These are phyloP conservation scores for Automeris io DNA, from an alignment of 2,888 invertebrate species.

Conservation along the genomic window DNA sequence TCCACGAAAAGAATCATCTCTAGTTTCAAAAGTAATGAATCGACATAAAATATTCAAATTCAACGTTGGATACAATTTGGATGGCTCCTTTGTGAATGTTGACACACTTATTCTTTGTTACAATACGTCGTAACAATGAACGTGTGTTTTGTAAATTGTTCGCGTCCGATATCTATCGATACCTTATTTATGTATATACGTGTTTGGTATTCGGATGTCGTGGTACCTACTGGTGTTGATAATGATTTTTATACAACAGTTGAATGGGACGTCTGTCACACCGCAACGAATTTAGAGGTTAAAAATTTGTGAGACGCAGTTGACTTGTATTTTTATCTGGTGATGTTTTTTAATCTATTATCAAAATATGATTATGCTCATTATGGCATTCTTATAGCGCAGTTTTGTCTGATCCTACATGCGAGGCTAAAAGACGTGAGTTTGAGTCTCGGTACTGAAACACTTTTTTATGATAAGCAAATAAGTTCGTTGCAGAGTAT, in stretches of 20 bases:
- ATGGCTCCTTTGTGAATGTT: conserved; percentile 24
- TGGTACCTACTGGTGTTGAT: conserved; percentile 19
- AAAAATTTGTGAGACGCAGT: too few relatives aligned
- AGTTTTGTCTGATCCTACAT: too few relatives aligned
- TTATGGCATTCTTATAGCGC: too few relatives aligned
- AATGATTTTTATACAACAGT: background rate
- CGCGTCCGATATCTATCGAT: conserved; percentile 23
- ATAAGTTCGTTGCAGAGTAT: too few relatives aligned
- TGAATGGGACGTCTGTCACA: background rate
- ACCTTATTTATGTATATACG: conserved; percentile 22
- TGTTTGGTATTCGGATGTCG: conserved; percentile 29
- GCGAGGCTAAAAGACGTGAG: too few relatives aligned
- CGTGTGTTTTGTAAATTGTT: conserved; percentile 34
- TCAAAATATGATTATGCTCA: too few relatives aligned
- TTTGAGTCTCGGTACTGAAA: too few relatives aligned
- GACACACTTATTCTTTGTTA: conserved; percentile 25
- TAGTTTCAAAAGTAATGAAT: background rate
- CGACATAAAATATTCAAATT: background rate
- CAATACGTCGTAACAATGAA: conserved; percentile 29
- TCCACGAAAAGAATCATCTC: background rate
- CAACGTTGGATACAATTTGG: background rate
- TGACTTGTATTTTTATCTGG: too few relatives aligned
- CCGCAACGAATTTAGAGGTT: background rate
- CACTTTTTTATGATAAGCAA: too few relatives aligned
- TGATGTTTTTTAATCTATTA: too few relatives aligned